Evolutionary conservation across 2,113 vertebrate genomes (phyloP).

Genomic region (Tauraco erythrolophus): DNA sequence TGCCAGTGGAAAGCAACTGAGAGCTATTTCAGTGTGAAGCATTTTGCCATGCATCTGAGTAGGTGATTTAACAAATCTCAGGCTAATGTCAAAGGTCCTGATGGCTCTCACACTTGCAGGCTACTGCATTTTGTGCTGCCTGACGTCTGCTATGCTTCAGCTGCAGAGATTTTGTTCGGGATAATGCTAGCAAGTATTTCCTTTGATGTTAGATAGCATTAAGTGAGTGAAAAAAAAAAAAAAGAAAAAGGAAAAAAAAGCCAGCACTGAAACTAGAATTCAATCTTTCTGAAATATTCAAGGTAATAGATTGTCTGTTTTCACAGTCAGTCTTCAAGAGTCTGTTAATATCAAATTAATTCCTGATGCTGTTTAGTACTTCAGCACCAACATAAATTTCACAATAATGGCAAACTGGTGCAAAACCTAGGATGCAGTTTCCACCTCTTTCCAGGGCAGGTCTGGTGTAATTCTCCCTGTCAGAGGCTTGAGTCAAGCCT

Average conservation of each 20-base stretch:
- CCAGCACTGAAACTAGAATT: neutral
- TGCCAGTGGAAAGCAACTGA: neutral
- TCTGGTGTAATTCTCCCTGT: neutral
- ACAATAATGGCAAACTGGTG: neutral
- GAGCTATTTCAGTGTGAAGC: neutral
- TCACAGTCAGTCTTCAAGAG: neutral
- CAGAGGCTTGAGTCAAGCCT: neutral
- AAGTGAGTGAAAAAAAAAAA: neutral
- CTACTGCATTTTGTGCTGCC: neutral
- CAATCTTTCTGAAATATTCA: neutral
- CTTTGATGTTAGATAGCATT: constrained; percentile 14
- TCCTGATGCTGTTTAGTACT: neutral
- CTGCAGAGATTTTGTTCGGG: neutral
- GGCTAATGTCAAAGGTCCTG: neutral
- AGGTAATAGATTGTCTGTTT: neutral
- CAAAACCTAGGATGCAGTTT: neutral
- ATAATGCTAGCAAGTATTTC: constrained; percentile 31
- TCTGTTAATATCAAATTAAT: neutral
- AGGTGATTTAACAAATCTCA: constrained; percentile 9
- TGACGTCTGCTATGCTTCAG: neutral
- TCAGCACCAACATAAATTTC: neutral
- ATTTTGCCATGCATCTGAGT: neutral
- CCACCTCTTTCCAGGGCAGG: neutral
- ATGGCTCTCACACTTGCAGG: neutral
- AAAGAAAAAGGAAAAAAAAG: accelerated